A percentile compares a stretch with the other conserved stretches of the same genome.
Conservation (phyloP, 2,888 invertebrate species). For the Penaeus monodon region DNA sequence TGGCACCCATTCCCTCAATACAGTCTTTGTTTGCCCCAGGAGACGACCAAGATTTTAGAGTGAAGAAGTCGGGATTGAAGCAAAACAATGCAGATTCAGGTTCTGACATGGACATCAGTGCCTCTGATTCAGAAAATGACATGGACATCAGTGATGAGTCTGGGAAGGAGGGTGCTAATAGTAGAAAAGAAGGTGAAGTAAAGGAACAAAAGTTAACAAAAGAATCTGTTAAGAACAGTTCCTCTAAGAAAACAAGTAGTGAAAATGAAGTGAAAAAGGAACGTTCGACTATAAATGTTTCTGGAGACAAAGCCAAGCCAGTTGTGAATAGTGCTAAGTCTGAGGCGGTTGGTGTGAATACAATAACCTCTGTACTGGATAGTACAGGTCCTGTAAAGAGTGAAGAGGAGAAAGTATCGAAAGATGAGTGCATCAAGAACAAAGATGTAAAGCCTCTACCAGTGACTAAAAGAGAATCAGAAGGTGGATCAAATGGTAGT, state of each 20-base stretch:
- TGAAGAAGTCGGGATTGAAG: slow-evolving; percentile 51
- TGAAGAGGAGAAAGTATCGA: slow-evolving; percentile 32
- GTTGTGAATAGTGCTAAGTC: slow-evolving; percentile 9
- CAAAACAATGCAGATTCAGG: slow-evolving; percentile 52
- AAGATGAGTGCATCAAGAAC: not conserved
- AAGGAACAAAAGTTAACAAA: not conserved
- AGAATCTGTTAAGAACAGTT: too few species aligned
- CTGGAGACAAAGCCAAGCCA: not conserved
- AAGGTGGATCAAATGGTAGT: not conserved
- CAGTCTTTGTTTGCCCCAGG: slow-evolving; percentile 30
- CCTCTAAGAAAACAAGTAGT: not conserved
- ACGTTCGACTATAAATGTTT: slow-evolving; percentile 3
- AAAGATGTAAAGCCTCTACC: not conserved
- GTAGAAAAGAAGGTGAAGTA: slow-evolving; percentile 3
- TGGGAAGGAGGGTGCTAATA: slow-evolving; percentile 39
- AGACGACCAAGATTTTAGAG: slow-evolving; percentile 43
- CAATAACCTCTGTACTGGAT: slow-evolving; percentile 17
- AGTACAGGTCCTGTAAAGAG: slow-evolving; percentile 9
- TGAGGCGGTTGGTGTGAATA: slow-evolving; percentile 4
- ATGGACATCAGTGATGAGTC: slow-evolving; percentile 60
- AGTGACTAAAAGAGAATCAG: not conserved
- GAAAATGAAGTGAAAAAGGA: slow-evolving; percentile 34
- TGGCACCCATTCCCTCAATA: slow-evolving; percentile 32
- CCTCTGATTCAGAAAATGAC: slow-evolving; percentile 56
- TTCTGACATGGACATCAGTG: slow-evolving; percentile 65